These are phyloP conservation scores for Nesoenas mayeri DNA, from an alignment of 2,113 vertebrate genomes.

Conservation along the genomic window DNA sequence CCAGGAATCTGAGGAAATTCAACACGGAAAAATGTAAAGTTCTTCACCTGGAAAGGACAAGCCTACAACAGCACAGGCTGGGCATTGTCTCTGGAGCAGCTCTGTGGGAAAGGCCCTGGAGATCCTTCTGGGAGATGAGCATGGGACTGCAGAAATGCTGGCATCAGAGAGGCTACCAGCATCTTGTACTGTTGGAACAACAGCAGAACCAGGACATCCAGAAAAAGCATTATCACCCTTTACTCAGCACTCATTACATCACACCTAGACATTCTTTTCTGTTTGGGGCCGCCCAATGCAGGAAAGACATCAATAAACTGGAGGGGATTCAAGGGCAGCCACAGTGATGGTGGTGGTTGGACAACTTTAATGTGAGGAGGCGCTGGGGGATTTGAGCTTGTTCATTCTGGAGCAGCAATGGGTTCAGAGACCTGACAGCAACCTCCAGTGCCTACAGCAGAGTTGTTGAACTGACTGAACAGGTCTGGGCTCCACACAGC, in stretches of 20 bases:
- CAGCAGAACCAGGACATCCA: not conserved
- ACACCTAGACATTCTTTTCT: not conserved
- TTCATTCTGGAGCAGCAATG: not conserved
- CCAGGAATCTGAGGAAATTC: not conserved
- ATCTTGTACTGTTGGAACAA: not conserved
- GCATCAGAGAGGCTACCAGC: not conserved
- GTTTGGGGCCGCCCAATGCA: not conserved
- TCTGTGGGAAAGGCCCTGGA: not conserved
- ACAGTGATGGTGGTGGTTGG: fast-evolving
- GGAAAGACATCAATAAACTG: not conserved
- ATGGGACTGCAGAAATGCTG: too few relatives aligned
- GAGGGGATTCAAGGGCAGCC: not conserved
- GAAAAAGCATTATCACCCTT: not conserved
- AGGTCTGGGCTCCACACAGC: not conserved
- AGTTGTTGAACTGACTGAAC: not conserved
- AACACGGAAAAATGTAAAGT: not conserved
- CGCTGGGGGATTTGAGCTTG: not conserved
- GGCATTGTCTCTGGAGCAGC: not conserved
- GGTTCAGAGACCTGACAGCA: not conserved
- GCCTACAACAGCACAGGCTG: not conserved
- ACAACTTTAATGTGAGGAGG: not conserved
- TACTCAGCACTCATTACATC: not conserved
- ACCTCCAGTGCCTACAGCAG: not conserved
- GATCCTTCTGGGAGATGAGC: not conserved
- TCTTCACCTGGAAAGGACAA: not conserved